Base-by-base conservation (phyloP, 92 coral and sea anemone species). In the Zoanthus sansibaricus region DNA sequence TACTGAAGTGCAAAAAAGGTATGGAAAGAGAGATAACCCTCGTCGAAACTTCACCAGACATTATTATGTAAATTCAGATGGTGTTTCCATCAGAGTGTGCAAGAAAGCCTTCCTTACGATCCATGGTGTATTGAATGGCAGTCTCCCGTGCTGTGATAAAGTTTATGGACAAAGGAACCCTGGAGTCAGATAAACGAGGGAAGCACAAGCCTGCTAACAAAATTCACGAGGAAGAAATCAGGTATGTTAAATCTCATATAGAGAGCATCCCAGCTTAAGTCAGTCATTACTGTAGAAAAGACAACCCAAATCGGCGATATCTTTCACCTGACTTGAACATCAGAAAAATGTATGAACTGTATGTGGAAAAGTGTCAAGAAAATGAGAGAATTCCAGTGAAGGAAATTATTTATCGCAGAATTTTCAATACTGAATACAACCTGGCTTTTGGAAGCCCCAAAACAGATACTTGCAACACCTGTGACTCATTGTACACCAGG, bases 31-130 rank as follows among this genome's bases (percentile, higher is more conserved):
- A 77, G 79, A 66, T 66, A 46, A 87, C 79, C 78, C 71, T 32
- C 85, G 64, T 77, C 80, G 86, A 87, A 86, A 67, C 72, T 77
- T 76, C 61, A 76, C 89, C 55, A 45, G 89, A 67, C 89, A 86
- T 59, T 86, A 86, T 86, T 76, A 86, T 73, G 79, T 76, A 59
- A 86, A 86, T 55, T 79, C 68, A 25, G 25, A 25, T 80, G 71
- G 90, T 77, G 75, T 78, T 75, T 78, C 90, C 64, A 87, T 48
- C 75, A 49, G 80, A 68, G 77, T 87, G 66, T 87, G 85, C 84
- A 78, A 87, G 78, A 87, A 87, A 82, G 89, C 89, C 82, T 86
- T 86, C 84, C 74, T 86, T 82, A 71, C 78, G 84, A 86, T 86
- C 48, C 74, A 86, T 48, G 84, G 56, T 77, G 82, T 86, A 86